Evolutionary conservation across 2,113 vertebrate genomes (phyloP).

Genomic region (Hippocampus guttulatus): DNA sequence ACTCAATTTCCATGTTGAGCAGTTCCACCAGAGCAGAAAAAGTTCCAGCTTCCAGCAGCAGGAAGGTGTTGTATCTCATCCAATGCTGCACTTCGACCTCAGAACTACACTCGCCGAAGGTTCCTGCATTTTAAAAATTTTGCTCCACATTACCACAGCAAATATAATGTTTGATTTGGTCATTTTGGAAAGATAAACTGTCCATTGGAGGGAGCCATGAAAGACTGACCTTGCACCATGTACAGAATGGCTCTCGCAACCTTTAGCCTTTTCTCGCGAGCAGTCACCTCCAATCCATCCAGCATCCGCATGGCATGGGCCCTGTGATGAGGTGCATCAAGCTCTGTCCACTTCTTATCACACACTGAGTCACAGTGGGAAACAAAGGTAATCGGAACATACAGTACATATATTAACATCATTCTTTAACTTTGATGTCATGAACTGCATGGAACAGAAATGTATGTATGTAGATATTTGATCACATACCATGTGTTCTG

Average conservation of each 20-base stretch:
- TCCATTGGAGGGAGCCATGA: not conserved
- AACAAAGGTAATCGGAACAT: not conserved
- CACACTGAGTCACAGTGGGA: slow-evolving; percentile 68
- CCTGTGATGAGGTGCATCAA: slow-evolving; percentile 81
- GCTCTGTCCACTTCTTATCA: slow-evolving; percentile 85
- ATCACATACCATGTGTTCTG: slow-evolving; percentile 77
- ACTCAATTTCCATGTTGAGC: slow-evolving; percentile 99
- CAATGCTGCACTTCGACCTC: slow-evolving; percentile 90
- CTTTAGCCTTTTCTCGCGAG: slow-evolving; percentile 84
- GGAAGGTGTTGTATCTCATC: slow-evolving; percentile 94
- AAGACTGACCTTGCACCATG: slow-evolving; percentile 85
- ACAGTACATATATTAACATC: not conserved
- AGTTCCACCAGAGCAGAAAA: slow-evolving; percentile 94
- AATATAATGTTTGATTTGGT: not conserved
- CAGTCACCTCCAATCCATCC: slow-evolving; percentile 88
- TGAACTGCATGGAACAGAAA: not conserved
- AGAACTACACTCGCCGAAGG: slow-evolving; percentile 86
- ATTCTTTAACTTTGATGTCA: not conserved
- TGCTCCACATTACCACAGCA: not conserved
- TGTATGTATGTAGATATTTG: not conserved
- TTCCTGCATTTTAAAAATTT: slow-evolving; percentile 71
- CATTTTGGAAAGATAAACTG: not conserved
- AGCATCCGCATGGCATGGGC: slow-evolving; percentile 92
- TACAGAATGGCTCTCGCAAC: slow-evolving; percentile 92
- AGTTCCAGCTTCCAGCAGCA: slow-evolving; percentile 88